A percentile compares a stretch with the other conserved stretches of the same genome.
Evolutionary conservation across 2,888 invertebrate species (phyloP).

Genomic region (Doris montereyensis): DNA sequence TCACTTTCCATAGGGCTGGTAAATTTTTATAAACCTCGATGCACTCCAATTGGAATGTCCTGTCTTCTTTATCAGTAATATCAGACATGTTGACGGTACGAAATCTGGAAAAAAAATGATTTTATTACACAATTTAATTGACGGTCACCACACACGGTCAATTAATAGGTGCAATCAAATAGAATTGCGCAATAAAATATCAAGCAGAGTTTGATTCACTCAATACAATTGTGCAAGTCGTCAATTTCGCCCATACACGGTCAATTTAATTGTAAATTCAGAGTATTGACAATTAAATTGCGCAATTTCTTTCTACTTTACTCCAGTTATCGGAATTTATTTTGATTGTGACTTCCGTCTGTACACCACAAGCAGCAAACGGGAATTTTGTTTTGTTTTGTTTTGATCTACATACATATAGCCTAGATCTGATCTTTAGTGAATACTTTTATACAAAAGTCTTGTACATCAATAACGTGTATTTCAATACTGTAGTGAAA

Average conservation of each 20-base stretch:
- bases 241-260: slow-evolving; percentile 13
- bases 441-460: too few species aligned
- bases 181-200: slow-evolving; percentile 22
- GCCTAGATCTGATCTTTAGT: too few species aligned
- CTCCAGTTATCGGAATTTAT: too few species aligned
- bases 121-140: slow-evolving; percentile 20
- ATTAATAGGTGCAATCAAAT: slow-evolving; percentile 29
- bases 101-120: slow-evolving; percentile 25
- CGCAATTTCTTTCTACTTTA: too few species aligned
- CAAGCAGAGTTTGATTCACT: slow-evolving; percentile 14
- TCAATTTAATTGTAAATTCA: slow-evolving; percentile 1
- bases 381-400: too few species aligned
- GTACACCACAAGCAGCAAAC: too few species aligned
- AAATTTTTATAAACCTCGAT: slow-evolving; percentile 7
- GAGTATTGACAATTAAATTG: neutral
- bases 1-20: neutral
- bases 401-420: too few species aligned
- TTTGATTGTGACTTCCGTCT: too few species aligned
- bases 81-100: slow-evolving; percentile 12
- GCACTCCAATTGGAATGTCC: slow-evolving; percentile 11
- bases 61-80: slow-evolving; percentile 12
- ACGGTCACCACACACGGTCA: slow-evolving; percentile 27
- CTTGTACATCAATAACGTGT: too few species aligned
- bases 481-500: too few species aligned
- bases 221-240: slow-evolving; percentile 12